phyloP scores from a whole-genome alignment of 1,140 invertebrate genomes.

The Nixonia krombeini region DNA sequence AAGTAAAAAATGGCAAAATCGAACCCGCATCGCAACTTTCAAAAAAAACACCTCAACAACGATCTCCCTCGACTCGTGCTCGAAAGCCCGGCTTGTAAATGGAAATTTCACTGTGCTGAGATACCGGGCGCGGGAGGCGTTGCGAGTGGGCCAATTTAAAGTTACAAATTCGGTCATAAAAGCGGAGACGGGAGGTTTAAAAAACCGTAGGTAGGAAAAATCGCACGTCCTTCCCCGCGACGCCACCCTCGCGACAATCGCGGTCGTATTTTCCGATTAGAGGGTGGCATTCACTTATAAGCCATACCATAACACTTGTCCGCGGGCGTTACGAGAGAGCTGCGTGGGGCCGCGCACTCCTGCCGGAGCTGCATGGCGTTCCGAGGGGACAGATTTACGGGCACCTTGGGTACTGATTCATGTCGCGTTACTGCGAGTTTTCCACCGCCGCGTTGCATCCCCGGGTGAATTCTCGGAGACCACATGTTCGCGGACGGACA shows the following conservation, averaged over 20 bases:
- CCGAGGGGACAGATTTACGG: slow-evolving; percentile 69
- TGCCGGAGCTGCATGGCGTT: slow-evolving; percentile 38
- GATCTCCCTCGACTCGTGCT: no score
- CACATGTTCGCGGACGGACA: slow-evolving; percentile 65
- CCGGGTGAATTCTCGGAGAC: slow-evolving; percentile 45
- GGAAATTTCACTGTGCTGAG: slow-evolving; percentile 32
- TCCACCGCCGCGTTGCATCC: slow-evolving; percentile 47
- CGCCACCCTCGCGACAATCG: slow-evolving; percentile 64
- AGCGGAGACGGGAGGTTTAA: slow-evolving; percentile 46
- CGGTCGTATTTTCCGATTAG: slow-evolving; percentile 72
- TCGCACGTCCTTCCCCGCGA: no score
- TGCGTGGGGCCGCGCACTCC: slow-evolving; percentile 29
- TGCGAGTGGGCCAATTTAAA: slow-evolving; percentile 61
- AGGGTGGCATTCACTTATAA: slow-evolving; percentile 72
- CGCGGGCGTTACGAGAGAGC: slow-evolving; percentile 65
- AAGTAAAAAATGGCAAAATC: no score
- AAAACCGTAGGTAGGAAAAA: slow-evolving; percentile 20
- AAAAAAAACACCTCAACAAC: slow-evolving; percentile 42
- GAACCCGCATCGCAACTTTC: no score
- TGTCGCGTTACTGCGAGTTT: slow-evolving; percentile 52
- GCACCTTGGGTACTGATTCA: slow-evolving; percentile 73
- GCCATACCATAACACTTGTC: slow-evolving; percentile 72
- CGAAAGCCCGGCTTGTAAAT: no score
- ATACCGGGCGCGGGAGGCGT: slow-evolving; percentile 34
- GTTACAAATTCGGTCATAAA: slow-evolving; percentile 69